Evolutionary conservation across 2,888 invertebrate genomes (phyloP), one percentile per base, ranked within the genome.

Genomic region (Pyralis farinalis): DNA sequence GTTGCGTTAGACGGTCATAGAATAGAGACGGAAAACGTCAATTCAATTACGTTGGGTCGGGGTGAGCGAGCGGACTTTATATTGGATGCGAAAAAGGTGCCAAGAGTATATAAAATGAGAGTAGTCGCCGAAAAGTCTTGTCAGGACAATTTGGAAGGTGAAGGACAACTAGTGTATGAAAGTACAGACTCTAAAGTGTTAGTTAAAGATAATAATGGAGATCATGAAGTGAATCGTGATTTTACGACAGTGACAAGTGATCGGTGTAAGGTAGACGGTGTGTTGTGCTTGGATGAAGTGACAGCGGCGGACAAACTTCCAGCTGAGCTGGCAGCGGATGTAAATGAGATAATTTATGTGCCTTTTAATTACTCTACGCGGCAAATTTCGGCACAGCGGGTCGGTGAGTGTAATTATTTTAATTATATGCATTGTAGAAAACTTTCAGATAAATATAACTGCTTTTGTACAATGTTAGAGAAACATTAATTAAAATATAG

Each of bases 1-100:
- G 92, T 95, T 32, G 90, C 93, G 10, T 82, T 95, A 42, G 95
- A 96, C 65, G 95, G 95, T 0, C 90, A 92, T 58, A 87, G 91
- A 31, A 89, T 94, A 11, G 77, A 88, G 36, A 90, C 93, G 0
- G 84, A 91, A 50, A 76, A 90, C 43, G 92, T 91, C 1, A 76
- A 77, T 31, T 89, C 91, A 3, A 81, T 94, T 29, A 88, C 86
- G 37, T 58, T 94, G 22, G 90, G 91, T 3, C 91, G 92, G 79
- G 96, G 95, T 1, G 96, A 96, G 71, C 88, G 95, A 37, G 91
- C 92, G 7, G 96, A 96, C 73, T 93, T 96, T 55, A 89, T 96
- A 38, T 55, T 96, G 40, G 90, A 91, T 40, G 92, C 95, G 7
- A 90, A 90, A 55, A 91, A 89, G 61, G 71, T 74, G 16, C 66